Evolutionary conservation across 1,140 invertebrate genomes (phyloP).

Genomic region (Nebria ingens): DNA sequence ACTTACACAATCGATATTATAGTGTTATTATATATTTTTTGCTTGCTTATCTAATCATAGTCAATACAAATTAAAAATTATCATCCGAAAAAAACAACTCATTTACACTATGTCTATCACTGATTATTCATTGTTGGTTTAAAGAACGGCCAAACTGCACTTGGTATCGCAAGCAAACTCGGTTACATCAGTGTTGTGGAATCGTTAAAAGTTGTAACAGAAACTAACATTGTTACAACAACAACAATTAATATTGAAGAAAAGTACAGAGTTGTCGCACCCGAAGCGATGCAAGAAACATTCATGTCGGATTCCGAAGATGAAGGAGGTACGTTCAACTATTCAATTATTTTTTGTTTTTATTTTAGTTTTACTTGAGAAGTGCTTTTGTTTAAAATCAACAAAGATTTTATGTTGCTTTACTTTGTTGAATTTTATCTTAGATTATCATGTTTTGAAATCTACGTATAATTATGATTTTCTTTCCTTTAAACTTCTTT

Average conservation of each 20-base stretch:
- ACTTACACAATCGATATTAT: neutral
- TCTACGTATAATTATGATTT: too few relatives aligned
- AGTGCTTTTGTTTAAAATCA: too few relatives aligned
- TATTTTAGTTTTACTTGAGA: too few relatives aligned
- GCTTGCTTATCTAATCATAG: too few relatives aligned
- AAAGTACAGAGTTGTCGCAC: conserved; percentile 92
- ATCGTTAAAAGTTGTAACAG: conserved; percentile 92
- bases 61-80: too few relatives aligned
- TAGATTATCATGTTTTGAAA: too few relatives aligned
- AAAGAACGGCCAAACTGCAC: conserved; percentile 91
- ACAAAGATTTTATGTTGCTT: too few relatives aligned
- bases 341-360: conserved; percentile 10
- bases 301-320: conserved; percentile 99
- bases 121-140: conserved; percentile 20
- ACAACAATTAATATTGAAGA: conserved; percentile 67
- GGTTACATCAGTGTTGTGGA: conserved; percentile 98
- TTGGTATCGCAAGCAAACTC: conserved; percentile 89
- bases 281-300: conserved; percentile 98
- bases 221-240: conserved; percentile 70
- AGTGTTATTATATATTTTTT: conserved; percentile 2
- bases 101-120: too few relatives aligned
- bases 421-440: too few relatives aligned
- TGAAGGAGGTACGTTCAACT: conserved; percentile 70
- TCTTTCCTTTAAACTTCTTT: too few relatives aligned
- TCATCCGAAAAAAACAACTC: too few relatives aligned